phyloP scores from a whole-genome alignment of 2,888 invertebrate genomes.

The Auanema freiburgensis region DNA sequence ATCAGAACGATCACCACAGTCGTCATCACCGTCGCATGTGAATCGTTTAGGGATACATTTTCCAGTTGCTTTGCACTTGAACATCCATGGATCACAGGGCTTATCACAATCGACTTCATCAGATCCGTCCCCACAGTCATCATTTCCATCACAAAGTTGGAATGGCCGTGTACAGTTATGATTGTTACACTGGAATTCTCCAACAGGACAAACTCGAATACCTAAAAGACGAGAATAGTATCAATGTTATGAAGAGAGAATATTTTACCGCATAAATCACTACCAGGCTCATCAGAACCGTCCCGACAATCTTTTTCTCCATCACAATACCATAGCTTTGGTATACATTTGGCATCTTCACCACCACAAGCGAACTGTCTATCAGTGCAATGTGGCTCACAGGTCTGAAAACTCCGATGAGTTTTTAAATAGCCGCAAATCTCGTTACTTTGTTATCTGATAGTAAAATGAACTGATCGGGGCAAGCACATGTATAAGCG shows the following conservation, averaged over 20 bases:
- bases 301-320: constrained; percentile 83
- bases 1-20: constrained; percentile 88
- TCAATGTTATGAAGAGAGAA: background rate
- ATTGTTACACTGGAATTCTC: constrained; percentile 92
- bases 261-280: constrained; percentile 48
- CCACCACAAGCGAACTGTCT: constrained; percentile 80
- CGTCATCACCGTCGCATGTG: constrained; percentile 75
- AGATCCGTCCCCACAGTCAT: constrained; percentile 63
- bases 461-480: constrained; percentile 83
- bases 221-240: constrained; percentile 74
- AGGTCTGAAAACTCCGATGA: constrained; percentile 29
- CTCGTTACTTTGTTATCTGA: constrained; percentile 31
- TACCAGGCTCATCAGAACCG: constrained; percentile 81
- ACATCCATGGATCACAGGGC: constrained; percentile 64
- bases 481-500: constrained; percentile 83
- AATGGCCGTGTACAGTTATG: constrained; percentile 88
- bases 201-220: constrained; percentile 66
- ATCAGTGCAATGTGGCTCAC: constrained; percentile 79
- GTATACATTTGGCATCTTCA: constrained; percentile 75
- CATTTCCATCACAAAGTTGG: constrained; percentile 67
- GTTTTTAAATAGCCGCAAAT: too few relatives aligned
- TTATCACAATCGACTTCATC: constrained; percentile 63
- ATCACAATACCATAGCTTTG: constrained; percentile 75
- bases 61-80: constrained; percentile 68
- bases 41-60: constrained; percentile 78